A percentile compares a stretch with the other conserved stretches of the same genome.
Conservation (phyloP, 2,113 vertebrate genomes). For the Balaeniceps rex region DNA sequence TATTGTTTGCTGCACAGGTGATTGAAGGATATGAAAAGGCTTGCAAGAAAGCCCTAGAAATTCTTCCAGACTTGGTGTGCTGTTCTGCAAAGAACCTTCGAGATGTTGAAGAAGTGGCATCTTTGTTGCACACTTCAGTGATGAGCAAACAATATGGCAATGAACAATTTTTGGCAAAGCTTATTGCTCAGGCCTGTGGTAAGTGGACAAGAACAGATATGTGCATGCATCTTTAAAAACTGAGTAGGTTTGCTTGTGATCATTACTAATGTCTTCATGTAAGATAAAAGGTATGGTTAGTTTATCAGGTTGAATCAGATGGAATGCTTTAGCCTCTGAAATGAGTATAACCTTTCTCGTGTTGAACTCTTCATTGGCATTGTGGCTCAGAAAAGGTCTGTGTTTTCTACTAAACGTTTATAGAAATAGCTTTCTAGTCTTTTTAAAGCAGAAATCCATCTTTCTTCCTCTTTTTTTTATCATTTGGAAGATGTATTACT, state of each 20-base stretch:
- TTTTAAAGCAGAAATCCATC: neutral
- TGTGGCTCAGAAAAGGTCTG: neutral
- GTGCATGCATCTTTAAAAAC: neutral
- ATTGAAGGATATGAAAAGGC: constrained; percentile 96
- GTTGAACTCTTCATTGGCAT: neutral
- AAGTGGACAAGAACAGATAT: constrained; percentile 41
- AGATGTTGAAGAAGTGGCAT: constrained; percentile 82
- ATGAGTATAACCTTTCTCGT: accelerated
- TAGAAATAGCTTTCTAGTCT: neutral
- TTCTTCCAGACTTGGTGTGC: constrained; percentile 90
- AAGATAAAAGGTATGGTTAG: neutral
- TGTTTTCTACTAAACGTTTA: neutral
- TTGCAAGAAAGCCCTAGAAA: constrained; percentile 90
- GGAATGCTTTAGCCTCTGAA: neutral
- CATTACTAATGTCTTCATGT: neutral
- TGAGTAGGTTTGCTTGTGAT: neutral
- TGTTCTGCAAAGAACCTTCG: constrained; percentile 88
- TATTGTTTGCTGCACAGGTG: constrained; percentile 73
- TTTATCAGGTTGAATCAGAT: neutral
- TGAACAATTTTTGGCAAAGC: constrained; percentile 86
- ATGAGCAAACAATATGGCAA: constrained; percentile 98
- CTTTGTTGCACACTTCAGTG: constrained; percentile 85
- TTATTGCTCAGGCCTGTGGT: constrained; percentile 96
- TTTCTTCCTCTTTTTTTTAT: neutral
- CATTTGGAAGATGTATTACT: accelerated